These are phyloP conservation scores for Morelia viridis DNA, from an alignment of 2,797 vertebrate genomes.

Conservation along the genomic window DNA sequence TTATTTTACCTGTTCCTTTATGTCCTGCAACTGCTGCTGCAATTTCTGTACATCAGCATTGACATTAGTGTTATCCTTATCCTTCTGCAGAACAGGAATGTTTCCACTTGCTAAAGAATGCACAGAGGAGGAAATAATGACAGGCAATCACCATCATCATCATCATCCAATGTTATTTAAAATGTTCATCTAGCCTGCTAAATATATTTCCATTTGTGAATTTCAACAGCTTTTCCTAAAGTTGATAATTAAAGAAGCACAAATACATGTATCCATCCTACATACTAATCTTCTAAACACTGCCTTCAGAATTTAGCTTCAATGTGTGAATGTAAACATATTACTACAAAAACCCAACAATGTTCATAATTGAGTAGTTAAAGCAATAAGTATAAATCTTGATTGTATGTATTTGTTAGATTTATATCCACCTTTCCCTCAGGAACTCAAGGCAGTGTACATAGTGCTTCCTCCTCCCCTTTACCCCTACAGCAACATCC, in stretches of 20 bases:
- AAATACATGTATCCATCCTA: background rate
- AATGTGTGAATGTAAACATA: background rate
- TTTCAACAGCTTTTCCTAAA: background rate
- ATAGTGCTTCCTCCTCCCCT: background rate
- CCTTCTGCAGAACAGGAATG: slow-evolving; percentile 93
- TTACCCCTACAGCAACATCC: background rate
- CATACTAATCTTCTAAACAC: background rate
- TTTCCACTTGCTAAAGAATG: slow-evolving; percentile 87
- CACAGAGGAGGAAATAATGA: slow-evolving; percentile 42
- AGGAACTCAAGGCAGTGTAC: too few relatives aligned
- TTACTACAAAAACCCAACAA: background rate
- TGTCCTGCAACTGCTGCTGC: slow-evolving; percentile 98
- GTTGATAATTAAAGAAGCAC: background rate
- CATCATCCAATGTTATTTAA: background rate
- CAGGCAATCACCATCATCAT: background rate
- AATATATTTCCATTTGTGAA: slow-evolving; percentile 9
- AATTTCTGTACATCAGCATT: slow-evolving; percentile 98
- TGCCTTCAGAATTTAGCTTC: background rate
- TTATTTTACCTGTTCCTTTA: slow-evolving; percentile 91
- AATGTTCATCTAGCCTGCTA: slow-evolving; percentile 1
- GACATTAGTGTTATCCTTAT: slow-evolving; percentile 99
- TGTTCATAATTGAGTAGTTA: background rate
- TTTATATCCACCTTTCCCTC: background rate
- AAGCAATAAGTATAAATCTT: background rate
- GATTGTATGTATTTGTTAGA: background rate